Evolutionary conservation across 2,888 invertebrate species (phyloP).

Genomic region (Drosophila incognita): DNA sequence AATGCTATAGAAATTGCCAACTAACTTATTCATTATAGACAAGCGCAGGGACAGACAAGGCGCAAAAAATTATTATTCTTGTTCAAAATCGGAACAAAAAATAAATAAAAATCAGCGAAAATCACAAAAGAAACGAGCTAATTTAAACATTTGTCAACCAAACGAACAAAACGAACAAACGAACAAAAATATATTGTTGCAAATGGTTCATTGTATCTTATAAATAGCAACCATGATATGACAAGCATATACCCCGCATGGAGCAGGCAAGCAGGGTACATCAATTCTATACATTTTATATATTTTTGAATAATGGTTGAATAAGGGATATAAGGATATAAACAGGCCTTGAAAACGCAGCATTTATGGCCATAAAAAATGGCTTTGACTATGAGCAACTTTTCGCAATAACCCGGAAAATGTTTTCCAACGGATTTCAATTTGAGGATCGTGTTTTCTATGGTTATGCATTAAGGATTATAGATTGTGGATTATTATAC

Average conservation of each 20-base stretch:
- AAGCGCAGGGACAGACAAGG: conserved; percentile 1
- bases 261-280: neutral
- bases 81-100: neutral
- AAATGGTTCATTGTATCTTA: neutral
- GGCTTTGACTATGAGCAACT: too few relatives aligned
- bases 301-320: neutral
- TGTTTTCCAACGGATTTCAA: too few relatives aligned
- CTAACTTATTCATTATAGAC: conserved; percentile 33
- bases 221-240: neutral
- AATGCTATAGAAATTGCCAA: conserved; percentile 19
- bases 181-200: neutral
- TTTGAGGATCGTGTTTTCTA: too few relatives aligned
- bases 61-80: conserved; percentile 4
- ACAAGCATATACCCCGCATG: neutral
- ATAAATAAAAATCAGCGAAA: neutral
- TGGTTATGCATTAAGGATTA: too few relatives aligned
- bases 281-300: accelerated
- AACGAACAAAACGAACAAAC: neutral
- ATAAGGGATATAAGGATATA: neutral
- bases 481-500: too few relatives aligned
- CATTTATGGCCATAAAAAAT: neutral
- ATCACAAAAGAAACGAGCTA: neutral
- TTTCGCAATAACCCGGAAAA: too few relatives aligned
- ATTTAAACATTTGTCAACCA: neutral
- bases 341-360: too few relatives aligned